Evolutionary conservation across 1,140 invertebrate genomes (phyloP).

Genomic region (Drosophila obscura): DNA sequence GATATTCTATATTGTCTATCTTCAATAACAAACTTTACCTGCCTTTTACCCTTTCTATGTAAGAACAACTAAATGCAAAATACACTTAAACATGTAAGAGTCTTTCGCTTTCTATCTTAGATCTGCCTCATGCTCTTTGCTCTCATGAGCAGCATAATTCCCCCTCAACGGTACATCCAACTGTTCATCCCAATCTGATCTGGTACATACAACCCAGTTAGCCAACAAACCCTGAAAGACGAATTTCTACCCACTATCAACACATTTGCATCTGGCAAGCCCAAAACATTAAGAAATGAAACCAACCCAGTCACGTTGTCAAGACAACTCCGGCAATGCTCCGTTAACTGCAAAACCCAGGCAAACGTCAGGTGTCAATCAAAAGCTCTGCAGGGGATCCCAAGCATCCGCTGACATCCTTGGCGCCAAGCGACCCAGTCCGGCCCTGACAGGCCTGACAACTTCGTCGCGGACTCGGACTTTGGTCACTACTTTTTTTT

Average conservation of each 20-base stretch:
- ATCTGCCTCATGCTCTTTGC: background rate
- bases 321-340: conserved; percentile 44
- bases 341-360: conserved; percentile 42
- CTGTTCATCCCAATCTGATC: background rate
- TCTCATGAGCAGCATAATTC: background rate
- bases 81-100: background rate
- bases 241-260: conserved; percentile 37
- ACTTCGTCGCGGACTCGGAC: background rate
- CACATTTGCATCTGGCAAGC: conserved; percentile 50
- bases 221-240: conserved; percentile 37
- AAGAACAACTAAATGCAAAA: background rate
- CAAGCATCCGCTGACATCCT: conserved; percentile 56
- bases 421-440: conserved; percentile 36
- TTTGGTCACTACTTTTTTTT: conserved; percentile 15
- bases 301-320: conserved; percentile 64
- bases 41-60: too few relatives aligned
- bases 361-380: conserved; percentile 76
- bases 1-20: too few relatives aligned
- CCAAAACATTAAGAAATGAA: conserved; percentile 8
- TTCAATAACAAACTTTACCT: background rate
- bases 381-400: conserved; percentile 54
- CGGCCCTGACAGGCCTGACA: conserved; percentile 20
- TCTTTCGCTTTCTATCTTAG: background rate
- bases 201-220: conserved; percentile 40
- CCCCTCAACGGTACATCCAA: conserved; percentile 11